Percentiles rank a stretch among this genome's conserved stretches.
Conservation (phyloP, 1,140 invertebrate species). For the Drosophila sechellia region DNA sequence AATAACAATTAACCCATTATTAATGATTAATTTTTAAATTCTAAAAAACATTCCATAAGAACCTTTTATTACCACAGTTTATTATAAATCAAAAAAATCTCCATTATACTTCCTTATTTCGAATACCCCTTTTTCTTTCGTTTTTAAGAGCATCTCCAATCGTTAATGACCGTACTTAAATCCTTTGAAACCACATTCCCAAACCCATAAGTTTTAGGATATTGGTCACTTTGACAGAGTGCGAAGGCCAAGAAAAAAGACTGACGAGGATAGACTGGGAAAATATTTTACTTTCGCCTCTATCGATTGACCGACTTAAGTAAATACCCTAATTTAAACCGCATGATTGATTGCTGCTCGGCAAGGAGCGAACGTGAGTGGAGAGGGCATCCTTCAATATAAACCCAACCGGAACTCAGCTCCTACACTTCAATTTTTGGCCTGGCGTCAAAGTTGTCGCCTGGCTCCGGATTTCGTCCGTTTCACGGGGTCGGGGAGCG, state of each 20-base stretch:
- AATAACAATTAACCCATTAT: no score
- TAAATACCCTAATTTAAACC: constrained; percentile 83
- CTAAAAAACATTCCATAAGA: no score
- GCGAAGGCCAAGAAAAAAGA: background rate
- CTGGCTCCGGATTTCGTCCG: constrained; percentile 39
- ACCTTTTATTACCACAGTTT: no score
- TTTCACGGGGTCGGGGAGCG: constrained; percentile 3
- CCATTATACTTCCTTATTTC: background rate
- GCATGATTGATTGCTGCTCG: constrained; percentile 77
- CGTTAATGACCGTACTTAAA: constrained; percentile 33
- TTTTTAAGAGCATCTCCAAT: constrained; percentile 14
- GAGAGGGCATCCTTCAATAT: constrained; percentile 52
- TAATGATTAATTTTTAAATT: no score
- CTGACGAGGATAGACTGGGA: constrained; percentile 11
- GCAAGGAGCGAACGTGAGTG: constrained; percentile 11
- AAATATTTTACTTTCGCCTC: constrained; percentile 46
- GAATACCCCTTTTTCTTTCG: background rate
- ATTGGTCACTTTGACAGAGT: constrained; percentile 32
- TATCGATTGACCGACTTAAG: constrained; percentile 71
- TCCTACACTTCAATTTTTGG: constrained; percentile 22
- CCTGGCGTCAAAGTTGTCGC: constrained; percentile 69
- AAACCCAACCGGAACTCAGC: constrained; percentile 52
- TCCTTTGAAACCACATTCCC: constrained; percentile 51
- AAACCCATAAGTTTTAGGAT: constrained; percentile 24
- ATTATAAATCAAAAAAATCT: background rate